Conservation (phyloP, 2,888 invertebrate species). For the Dryocosmus kuriphilus region DNA sequence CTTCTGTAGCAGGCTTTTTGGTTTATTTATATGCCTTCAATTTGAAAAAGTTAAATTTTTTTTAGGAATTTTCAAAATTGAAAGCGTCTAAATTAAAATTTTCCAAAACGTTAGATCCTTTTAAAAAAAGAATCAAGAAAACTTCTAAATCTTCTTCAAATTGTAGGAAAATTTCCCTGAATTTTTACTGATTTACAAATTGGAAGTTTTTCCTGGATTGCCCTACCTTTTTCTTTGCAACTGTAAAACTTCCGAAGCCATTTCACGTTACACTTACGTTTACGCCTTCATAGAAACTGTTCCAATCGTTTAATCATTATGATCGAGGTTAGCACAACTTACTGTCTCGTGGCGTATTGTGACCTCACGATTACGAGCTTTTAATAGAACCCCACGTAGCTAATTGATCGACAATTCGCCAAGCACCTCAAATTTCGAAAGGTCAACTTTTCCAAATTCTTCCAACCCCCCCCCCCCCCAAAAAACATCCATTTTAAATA, state of each 20-base stretch:
- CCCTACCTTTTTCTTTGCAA: not conserved
- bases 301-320: conserved; percentile 63
- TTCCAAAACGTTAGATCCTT: too few relatives aligned
- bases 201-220: not conserved
- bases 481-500: not conserved
- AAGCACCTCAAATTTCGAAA: conserved; percentile 10
- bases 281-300: conserved; percentile 47
- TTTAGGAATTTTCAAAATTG: too few relatives aligned
- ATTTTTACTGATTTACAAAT: not conserved
- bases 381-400: conserved; percentile 63
- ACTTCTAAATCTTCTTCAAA: not conserved
- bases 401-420: conserved; percentile 56
- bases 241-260: not conserved
- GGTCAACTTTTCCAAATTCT: not conserved
- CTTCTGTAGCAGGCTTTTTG: too few relatives aligned
- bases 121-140: too few relatives aligned
- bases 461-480: not conserved
- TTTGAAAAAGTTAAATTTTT: too few relatives aligned
- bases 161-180: not conserved
- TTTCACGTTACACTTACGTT: conserved; percentile 7
- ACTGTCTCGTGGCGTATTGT: conserved; percentile 58
- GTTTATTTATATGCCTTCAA: too few relatives aligned
- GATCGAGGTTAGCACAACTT: conserved; percentile 58
- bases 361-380: conserved; percentile 61
- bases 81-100: too few relatives aligned